These are phyloP conservation scores for Pristis pectinata DNA, from an alignment of 2,797 vertebrate species.

Conservation along the genomic window DNA sequence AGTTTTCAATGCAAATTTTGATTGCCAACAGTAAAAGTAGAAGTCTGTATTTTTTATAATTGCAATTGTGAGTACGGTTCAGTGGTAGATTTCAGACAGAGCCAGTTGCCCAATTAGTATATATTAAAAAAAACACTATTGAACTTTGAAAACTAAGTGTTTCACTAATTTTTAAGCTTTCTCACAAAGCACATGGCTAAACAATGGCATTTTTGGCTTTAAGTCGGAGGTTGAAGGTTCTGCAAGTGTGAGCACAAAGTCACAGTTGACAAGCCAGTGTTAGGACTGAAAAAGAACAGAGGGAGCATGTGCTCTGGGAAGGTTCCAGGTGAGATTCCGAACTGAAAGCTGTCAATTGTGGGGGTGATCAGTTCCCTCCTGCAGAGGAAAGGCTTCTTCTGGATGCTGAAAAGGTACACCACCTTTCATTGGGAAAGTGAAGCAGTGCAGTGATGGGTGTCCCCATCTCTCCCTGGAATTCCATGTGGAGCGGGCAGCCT, in stretches of 20 bases:
- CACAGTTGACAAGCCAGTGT: no score
- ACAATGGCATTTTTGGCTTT: background rate
- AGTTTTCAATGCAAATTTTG: background rate
- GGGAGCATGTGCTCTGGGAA: background rate
- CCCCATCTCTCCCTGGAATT: background rate
- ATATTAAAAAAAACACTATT: background rate
- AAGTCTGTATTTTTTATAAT: no score
- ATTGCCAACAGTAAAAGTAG: no score
- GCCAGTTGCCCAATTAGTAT: background rate
- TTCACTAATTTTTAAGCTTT: no score
- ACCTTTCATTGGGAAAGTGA: background rate
- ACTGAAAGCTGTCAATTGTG: background rate
- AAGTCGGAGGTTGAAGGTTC: background rate
- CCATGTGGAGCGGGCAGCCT: no score
- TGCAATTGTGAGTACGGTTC: background rate
- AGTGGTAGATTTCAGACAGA: background rate
- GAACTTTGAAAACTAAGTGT: background rate
- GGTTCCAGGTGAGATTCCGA: background rate
- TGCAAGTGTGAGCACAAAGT: background rate
- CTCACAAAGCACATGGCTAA: no score
- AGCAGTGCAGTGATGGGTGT: background rate
- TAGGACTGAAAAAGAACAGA: background rate
- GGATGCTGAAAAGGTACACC: background rate
- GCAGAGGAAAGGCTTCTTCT: background rate
- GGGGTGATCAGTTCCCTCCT: background rate